A percentile compares a stretch with the other conserved stretches of the same genome.
Conservation (phyloP, 2,797 vertebrate species). For the Acrossocheilus fasciatus region DNA sequence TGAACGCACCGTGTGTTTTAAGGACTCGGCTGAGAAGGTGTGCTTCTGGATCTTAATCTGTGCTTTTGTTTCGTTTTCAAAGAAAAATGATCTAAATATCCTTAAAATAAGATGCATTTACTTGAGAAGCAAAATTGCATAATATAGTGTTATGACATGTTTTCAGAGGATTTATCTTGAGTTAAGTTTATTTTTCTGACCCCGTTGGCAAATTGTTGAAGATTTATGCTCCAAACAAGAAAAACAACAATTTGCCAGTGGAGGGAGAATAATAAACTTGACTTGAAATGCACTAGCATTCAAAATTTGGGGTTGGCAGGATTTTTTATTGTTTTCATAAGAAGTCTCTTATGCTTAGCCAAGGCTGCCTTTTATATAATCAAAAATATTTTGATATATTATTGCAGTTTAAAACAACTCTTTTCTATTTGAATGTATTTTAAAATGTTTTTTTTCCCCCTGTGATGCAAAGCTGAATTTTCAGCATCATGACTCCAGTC, state of each 20-base stretch:
- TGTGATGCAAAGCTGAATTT: not conserved
- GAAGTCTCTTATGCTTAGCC: not conserved
- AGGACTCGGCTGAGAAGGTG: not conserved
- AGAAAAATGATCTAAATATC: not conserved
- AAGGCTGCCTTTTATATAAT: not conserved
- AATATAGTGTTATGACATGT: conserved; percentile 2
- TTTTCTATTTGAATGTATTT: not conserved
- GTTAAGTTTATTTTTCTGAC: not conserved
- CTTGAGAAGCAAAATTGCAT: not conserved
- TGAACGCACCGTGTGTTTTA: not conserved
- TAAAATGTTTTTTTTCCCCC: not conserved
- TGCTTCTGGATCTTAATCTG: not conserved
- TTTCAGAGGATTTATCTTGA: not conserved
- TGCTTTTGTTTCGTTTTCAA: not conserved
- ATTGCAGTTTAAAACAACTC: not conserved
- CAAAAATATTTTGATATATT: not conserved
- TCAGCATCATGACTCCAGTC: not conserved
- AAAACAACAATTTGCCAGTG: not conserved
- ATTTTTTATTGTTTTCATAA: not conserved
- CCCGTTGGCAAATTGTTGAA: not conserved
- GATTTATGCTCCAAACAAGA: not conserved
- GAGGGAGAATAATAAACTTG: not conserved
- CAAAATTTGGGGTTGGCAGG: not conserved
- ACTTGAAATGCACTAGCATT: not conserved
- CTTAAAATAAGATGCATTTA: not conserved